Evolutionary conservation across 2,888 invertebrate species (phyloP).

Genomic region (Rhagophthalmus giganteus): DNA sequence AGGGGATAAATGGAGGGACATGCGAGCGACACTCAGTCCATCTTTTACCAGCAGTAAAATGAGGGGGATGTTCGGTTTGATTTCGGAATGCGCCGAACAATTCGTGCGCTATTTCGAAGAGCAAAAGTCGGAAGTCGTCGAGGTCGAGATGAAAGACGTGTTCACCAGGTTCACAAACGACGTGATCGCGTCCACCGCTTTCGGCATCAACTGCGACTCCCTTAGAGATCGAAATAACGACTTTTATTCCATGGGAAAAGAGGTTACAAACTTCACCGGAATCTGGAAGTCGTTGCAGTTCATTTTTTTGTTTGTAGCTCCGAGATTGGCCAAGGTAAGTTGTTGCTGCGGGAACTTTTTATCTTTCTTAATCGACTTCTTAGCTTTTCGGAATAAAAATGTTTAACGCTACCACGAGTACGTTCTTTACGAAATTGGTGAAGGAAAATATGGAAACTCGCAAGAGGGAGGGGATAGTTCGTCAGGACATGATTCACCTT

Average conservation of each 20-base stretch:
- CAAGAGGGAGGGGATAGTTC: neutral
- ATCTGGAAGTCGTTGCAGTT: neutral
- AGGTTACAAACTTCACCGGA: conserved; percentile 50
- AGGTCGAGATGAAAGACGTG: conserved; percentile 54
- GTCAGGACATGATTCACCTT: conserved; percentile 12
- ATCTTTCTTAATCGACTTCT: neutral
- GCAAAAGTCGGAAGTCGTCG: conserved; percentile 15
- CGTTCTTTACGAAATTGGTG: neutral
- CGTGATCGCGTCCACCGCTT: conserved; percentile 58
- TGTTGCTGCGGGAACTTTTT: too few species aligned
- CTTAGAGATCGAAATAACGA: conserved; percentile 56
- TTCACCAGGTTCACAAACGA: conserved; percentile 56
- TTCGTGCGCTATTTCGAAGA: conserved; percentile 34
- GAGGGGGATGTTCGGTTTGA: conserved; percentile 41
- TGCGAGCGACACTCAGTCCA: conserved; percentile 44
- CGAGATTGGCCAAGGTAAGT: conserved; percentile 2
- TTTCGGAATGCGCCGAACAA: conserved; percentile 39
- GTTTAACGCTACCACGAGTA: neutral
- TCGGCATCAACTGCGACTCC: conserved; percentile 59
- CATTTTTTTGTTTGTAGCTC: neutral
- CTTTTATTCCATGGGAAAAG: conserved; percentile 58
- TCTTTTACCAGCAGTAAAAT: conserved; percentile 46
- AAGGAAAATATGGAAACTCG: neutral
- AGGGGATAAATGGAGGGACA: conserved; percentile 43
- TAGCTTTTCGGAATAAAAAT: neutral